Conservation (phyloP, 2,888 invertebrate genomes). For the Antheraea assamensis region DNA sequence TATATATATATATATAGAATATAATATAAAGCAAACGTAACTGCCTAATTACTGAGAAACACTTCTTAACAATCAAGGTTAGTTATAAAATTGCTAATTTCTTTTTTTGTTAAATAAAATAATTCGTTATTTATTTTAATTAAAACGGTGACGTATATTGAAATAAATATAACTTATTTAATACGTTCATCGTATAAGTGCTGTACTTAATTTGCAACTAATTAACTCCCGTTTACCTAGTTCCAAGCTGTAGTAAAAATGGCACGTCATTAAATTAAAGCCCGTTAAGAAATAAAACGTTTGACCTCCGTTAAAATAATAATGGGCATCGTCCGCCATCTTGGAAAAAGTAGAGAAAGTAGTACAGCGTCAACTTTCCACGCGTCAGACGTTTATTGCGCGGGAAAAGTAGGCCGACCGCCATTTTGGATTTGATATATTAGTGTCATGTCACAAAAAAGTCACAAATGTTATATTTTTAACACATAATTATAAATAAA, state of each 20-base stretch:
- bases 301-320: slow-evolving; percentile 70
- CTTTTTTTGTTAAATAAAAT: background rate
- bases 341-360: slow-evolving; percentile 82
- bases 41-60: background rate
- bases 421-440: slow-evolving; percentile 75
- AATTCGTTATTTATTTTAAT: background rate
- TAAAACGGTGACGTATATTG: background rate
- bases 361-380: slow-evolving; percentile 81
- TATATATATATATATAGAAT: background rate
- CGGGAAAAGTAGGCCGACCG: slow-evolving; percentile 78
- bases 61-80: background rate
- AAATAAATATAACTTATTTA: background rate
- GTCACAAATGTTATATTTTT: background rate
- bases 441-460: slow-evolving; percentile 44
- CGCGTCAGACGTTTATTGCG: slow-evolving; percentile 69
- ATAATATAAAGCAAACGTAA: background rate
- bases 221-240: background rate
- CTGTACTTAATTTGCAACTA: background rate
- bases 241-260: slow-evolving; percentile 9
- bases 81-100: background rate
- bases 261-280: slow-evolving; percentile 21
- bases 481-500: background rate
- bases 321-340: slow-evolving; percentile 69
- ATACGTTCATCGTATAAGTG: background rate
- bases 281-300: slow-evolving; percentile 45